Percentiles rank a stretch among this genome's conserved stretches.
These are phyloP conservation scores for Paraplagusia blochii DNA, from an alignment of 2,113 vertebrate species.

Conservation along the genomic window DNA sequence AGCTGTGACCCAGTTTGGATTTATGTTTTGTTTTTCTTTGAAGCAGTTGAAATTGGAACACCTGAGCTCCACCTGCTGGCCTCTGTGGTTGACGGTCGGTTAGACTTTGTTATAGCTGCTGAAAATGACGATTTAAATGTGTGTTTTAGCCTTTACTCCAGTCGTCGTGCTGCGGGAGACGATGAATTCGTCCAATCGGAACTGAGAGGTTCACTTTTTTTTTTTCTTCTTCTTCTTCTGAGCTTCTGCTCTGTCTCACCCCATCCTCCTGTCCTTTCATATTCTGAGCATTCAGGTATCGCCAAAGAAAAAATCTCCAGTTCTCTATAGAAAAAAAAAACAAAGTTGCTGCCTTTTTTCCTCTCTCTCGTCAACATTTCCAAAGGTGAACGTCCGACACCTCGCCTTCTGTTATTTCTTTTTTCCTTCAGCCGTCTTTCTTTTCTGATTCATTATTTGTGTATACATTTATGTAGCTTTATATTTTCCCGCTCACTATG, in stretches of 20 bases:
- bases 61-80: not conserved
- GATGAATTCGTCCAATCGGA: slow-evolving; percentile 11
- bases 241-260: slow-evolving; percentile 10
- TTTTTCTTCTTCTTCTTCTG: slow-evolving; percentile 11
- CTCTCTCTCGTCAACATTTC: slow-evolving; percentile 33
- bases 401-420: not conserved
- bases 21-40: not conserved
- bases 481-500: slow-evolving; percentile 62
- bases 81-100: not conserved
- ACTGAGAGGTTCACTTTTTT: not conserved
- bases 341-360: slow-evolving; percentile 25
- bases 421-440: not conserved
- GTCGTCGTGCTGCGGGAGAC: not conserved
- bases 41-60: not conserved
- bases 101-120: no score
- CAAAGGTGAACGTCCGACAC: slow-evolving; percentile 35
- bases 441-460: slow-evolving; percentile 52
- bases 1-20: slow-evolving; percentile 1
- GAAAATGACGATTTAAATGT: no score
- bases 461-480: slow-evolving; percentile 72
- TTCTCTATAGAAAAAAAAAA: slow-evolving; percentile 10
- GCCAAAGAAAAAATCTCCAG: slow-evolving; percentile 59
- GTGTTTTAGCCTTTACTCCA: no score
- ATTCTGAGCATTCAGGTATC: slow-evolving; percentile 56
- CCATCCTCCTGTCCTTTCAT: slow-evolving; percentile 23